These are phyloP conservation scores for Varanus komodoensis DNA, from an alignment of 2,113 vertebrate genomes.

Conservation along the genomic window DNA sequence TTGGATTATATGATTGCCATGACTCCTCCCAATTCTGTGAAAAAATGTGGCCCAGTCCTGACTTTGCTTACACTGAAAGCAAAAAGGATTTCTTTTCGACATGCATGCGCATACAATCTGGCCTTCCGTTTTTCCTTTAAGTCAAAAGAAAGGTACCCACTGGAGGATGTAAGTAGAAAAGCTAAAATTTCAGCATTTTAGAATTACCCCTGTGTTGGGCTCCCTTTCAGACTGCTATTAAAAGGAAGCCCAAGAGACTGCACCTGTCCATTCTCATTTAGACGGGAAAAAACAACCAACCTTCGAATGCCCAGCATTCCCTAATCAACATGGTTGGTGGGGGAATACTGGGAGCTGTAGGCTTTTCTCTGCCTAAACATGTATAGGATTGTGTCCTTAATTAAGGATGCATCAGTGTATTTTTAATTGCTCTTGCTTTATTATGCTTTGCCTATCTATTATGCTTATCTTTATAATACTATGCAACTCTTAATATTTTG, in stretches of 20 bases:
- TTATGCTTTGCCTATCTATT: too few species aligned
- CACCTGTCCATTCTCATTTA: too few species aligned
- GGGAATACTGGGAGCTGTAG: too few species aligned
- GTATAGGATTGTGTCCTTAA: background rate
- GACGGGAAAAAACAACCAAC: too few species aligned
- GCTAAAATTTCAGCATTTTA: background rate
- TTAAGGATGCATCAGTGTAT: background rate
- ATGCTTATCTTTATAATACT: background rate
- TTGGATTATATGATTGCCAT: too few species aligned
- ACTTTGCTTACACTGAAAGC: background rate
- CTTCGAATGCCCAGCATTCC: too few species aligned
- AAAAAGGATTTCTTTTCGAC: background rate
- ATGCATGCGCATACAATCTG: background rate
- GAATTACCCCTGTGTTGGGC: too few species aligned
- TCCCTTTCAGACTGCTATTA: too few species aligned
- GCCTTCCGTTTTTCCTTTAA: background rate
- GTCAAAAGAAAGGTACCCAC: background rate
- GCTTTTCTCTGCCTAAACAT: too few species aligned
- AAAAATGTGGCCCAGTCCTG: background rate
- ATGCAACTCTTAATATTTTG: background rate
- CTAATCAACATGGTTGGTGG: too few species aligned
- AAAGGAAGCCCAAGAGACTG: background rate
- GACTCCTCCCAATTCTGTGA: too few species aligned
- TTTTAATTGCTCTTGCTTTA: background rate
- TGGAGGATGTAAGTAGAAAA: background rate